Base-by-base conservation (phyloP, 2,797 vertebrate genomes). In the Sebastolobus altivelis region DNA sequence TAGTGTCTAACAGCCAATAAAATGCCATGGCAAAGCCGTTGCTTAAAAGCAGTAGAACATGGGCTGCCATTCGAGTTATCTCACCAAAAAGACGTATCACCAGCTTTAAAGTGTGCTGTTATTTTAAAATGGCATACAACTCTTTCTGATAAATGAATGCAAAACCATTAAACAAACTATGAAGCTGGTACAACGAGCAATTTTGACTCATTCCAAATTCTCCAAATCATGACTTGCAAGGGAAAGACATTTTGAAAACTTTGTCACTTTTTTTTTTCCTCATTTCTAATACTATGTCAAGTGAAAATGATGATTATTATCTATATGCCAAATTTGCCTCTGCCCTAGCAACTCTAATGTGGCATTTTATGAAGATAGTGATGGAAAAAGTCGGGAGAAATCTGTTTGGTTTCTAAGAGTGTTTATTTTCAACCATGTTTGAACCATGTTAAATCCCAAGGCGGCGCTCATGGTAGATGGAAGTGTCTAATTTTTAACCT, bases 401-500 rank as follows among this genome's bases (percentile, higher is more conserved):
- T 82, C 83, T 85, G 86, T 87, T 83, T 90, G 83, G 90, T 93
- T 93, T 94, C 84, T 88, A 90, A 91, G 90, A 94, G 93, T 93
- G 89, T 95, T 95, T 95, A 94, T 95, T 96, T 95, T 94, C 83
- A 92, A 93, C 89, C 93, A 94, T 94, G 92, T 94, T 89, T 91
- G 89, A 93, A 90, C 88, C 89, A 87, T 90, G 88, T 91, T 81
- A 79, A 90, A 92, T 83, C 88, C 90, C 89, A 92, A 94, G 92
- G 90, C 95, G 92, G 90, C 95, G 87, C 93, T 95, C 90, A 94
- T 94, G 91, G 93, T 93, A 95, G 92, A 95, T 90, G 91, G 92
- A 95, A 94, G 94, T 96, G 94, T 95, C 95, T 95, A 93, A 95
- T 96, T 96, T 96, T 96, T 96, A 94, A 95, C 95, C 95, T 96